phyloP scores from a whole-genome alignment of 2,797 vertebrate species.

The Coreius guichenoti region DNA sequence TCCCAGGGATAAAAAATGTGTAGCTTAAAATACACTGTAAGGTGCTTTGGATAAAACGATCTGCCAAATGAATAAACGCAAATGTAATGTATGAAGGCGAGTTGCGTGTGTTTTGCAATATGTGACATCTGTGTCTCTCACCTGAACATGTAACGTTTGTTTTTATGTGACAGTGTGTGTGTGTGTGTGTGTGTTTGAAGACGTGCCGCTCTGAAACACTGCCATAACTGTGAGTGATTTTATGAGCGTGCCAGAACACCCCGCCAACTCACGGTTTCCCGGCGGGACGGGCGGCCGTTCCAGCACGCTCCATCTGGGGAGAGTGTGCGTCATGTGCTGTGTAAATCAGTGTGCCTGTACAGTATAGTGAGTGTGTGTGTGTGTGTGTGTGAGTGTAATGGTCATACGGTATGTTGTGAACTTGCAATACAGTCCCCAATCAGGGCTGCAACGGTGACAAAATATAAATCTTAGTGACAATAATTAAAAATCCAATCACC shows the following conservation, averaged over 20 bases:
- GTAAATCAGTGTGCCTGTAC: constrained; percentile 52
- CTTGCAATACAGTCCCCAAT: not conserved
- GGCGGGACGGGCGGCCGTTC: constrained; percentile 66
- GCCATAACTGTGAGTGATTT: constrained; percentile 73
- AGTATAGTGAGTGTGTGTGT: not conserved
- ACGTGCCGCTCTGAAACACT: constrained; percentile 68
- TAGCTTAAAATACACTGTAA: not conserved
- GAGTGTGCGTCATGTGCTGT: constrained; percentile 49
- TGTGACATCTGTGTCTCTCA: constrained; percentile 43
- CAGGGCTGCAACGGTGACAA: not conserved
- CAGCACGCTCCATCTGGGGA: constrained; percentile 70
- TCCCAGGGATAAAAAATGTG: not conserved
- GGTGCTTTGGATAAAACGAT: not conserved
- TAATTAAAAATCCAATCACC: not conserved
- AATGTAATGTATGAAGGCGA: constrained; percentile 8
- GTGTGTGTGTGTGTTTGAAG: constrained; percentile 64
- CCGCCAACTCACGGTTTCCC: constrained; percentile 67
- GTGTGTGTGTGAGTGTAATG: not conserved
- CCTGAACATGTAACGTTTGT: constrained; percentile 3
- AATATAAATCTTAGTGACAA: not conserved
- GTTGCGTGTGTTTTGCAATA: constrained; percentile 60
- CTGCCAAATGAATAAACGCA: not conserved
- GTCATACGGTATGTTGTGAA: constrained; percentile 4
- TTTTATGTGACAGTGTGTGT: constrained; percentile 57
- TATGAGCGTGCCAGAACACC: constrained; percentile 68